Evolutionary conservation across 2,113 vertebrate genomes (phyloP).

Genomic region (Cavia porcellus): DNA sequence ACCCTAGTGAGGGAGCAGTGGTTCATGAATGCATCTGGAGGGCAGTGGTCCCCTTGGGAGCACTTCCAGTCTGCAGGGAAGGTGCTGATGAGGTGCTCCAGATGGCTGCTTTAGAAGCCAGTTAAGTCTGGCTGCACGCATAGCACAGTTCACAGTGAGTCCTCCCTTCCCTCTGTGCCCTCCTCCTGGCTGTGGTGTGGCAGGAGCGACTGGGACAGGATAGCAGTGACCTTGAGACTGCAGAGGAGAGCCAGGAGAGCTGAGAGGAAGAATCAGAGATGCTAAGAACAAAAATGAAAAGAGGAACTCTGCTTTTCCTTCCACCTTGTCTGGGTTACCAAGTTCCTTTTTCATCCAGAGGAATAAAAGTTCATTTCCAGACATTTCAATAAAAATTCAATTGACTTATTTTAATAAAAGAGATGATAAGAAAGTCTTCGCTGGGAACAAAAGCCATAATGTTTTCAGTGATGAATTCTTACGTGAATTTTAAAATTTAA

Average conservation of each 20-base stretch:
- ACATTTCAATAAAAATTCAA: slow-evolving; percentile 11
- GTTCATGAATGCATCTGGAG: background rate
- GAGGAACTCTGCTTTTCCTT: no score
- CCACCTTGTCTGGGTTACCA: background rate
- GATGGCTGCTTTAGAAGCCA: background rate
- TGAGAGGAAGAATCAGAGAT: background rate
- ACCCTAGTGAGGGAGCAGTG: background rate
- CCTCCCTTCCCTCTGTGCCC: background rate
- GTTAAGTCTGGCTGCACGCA: background rate
- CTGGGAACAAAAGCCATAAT: background rate
- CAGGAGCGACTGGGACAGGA: background rate
- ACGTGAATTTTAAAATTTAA: slow-evolving; percentile 70
- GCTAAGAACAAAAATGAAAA: background rate
- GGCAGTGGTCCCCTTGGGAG: background rate
- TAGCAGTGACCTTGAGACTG: slow-evolving; percentile 47
- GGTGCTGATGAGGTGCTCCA: background rate
- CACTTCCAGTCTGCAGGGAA: accelerated
- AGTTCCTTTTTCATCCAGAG: background rate
- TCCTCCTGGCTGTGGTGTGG: background rate
- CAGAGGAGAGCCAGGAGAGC: background rate
- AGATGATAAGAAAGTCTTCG: background rate
- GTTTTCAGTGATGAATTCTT: slow-evolving; percentile 56
- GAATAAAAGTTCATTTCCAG: slow-evolving; percentile 3
- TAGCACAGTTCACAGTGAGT: background rate
- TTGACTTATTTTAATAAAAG: slow-evolving; percentile 48